A percentile compares a stretch with the other conserved stretches of the same genome.
Evolutionary conservation across 1,140 invertebrate genomes (phyloP).

Genomic region (Musca domestica): DNA sequence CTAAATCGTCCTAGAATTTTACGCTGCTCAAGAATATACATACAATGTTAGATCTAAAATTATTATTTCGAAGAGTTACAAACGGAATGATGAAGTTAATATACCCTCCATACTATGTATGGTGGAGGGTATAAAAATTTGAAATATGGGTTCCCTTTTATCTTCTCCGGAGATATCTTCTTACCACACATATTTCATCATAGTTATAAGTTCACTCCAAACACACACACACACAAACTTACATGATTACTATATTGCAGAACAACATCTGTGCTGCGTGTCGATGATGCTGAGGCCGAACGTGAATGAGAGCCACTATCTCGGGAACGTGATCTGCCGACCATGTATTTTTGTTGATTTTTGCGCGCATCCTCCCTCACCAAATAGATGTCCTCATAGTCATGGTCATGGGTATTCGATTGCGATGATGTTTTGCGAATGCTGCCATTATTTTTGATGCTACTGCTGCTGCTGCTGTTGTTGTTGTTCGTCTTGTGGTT

Average conservation of each 20-base stretch:
- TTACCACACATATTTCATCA: too few species aligned
- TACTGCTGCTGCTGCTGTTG: conserved; percentile 24
- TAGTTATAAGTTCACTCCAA: too few species aligned
- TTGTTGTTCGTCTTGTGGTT: conserved; percentile 21
- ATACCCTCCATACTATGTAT: too few species aligned
- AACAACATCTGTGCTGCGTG: conserved; percentile 52
- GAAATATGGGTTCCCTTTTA: too few species aligned
- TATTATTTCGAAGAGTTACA: too few species aligned
- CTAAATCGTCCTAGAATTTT: too few species aligned
- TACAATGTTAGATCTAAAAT: too few species aligned
- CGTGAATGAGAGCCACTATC: conserved; percentile 71
- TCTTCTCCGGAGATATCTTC: too few species aligned
- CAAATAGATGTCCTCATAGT: conserved; percentile 74
- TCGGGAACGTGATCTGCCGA: conserved; percentile 56
- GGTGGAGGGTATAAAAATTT: too few species aligned
- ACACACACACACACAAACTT: too few species aligned
- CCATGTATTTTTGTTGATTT: conserved; percentile 43
- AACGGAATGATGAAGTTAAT: too few species aligned
- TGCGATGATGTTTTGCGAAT: not conserved
- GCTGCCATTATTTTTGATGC: conserved; percentile 5
- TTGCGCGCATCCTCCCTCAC: conserved; percentile 61
- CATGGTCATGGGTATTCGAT: conserved; percentile 57
- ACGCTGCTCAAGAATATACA: too few species aligned
- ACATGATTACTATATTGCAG: conserved; percentile 52
- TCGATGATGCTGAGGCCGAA: conserved; percentile 61